Conservation (phyloP, 2,888 invertebrate genomes). For the Iselma pallidipennis region DNA sequence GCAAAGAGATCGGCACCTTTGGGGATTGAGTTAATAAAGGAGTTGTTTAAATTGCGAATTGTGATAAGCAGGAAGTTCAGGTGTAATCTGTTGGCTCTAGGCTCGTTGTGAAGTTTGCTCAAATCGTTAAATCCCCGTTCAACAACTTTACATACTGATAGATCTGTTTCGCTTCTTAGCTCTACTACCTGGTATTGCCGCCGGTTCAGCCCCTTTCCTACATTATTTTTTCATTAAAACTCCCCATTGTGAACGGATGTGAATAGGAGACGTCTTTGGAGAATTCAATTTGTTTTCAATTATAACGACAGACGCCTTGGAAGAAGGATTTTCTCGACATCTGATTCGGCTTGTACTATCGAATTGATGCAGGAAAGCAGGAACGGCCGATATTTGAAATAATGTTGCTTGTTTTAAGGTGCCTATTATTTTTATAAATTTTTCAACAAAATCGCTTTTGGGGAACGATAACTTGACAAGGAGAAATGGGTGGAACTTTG, state of each 20-base stretch:
- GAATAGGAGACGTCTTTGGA: slow-evolving; percentile 12
- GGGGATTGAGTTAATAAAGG: slow-evolving; percentile 25
- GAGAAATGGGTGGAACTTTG: no score
- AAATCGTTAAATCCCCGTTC: slow-evolving; percentile 31
- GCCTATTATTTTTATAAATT: neutral
- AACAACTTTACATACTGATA: slow-evolving; percentile 23
- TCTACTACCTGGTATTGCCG: neutral
- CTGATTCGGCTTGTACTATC: neutral
- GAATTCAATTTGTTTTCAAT: slow-evolving; percentile 31
- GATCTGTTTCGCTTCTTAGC: slow-evolving; percentile 13
- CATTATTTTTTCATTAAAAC: slow-evolving; percentile 33
- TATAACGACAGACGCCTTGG: slow-evolving; percentile 11
- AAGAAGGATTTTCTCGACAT: neutral
- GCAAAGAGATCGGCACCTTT: no score
- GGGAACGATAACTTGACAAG: no score
- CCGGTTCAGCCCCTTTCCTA: slow-evolving; percentile 14
- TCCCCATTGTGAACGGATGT: slow-evolving; percentile 22
- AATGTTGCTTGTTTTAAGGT: neutral
- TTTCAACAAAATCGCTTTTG: neutral
- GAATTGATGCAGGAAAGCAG: neutral
- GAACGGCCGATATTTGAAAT: neutral
- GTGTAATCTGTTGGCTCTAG: slow-evolving; percentile 30
- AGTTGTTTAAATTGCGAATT: slow-evolving; percentile 31
- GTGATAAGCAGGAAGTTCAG: slow-evolving; percentile 28
- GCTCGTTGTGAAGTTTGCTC: slow-evolving; percentile 28